phyloP scores from a whole-genome alignment of 2,888 invertebrate species.

The Cordylochernes scorpioides region DNA sequence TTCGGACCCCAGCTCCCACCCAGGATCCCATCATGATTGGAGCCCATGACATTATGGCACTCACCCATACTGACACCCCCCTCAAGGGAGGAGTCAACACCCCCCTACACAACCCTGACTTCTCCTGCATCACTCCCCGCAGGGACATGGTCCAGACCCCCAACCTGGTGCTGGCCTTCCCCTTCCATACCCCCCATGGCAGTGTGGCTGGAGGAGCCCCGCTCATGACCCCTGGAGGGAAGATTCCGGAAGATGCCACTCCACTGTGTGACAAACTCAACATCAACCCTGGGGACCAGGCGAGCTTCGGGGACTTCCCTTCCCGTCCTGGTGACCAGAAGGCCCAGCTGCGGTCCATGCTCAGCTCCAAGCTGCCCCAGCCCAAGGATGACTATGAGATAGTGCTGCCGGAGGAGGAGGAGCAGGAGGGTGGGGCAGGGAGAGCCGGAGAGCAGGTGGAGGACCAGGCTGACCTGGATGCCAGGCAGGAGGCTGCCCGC shows the following conservation, averaged over 20 bases:
- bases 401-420: constrained; percentile 52
- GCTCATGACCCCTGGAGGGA: constrained; percentile 3
- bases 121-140: constrained; percentile 39
- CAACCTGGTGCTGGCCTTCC: constrained; percentile 66
- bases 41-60: constrained; percentile 92
- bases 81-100: constrained; percentile 85
- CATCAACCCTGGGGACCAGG: constrained; percentile 64
- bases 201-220: too few relatives aligned
- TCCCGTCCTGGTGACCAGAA: constrained; percentile 16
- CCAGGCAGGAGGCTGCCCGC: constrained; percentile 36
- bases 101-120: constrained; percentile 64
- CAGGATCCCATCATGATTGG: too few relatives aligned
- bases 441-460: constrained; percentile 28
- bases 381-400: constrained; percentile 97
- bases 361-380: constrained; percentile 53
- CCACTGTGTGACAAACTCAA: constrained; percentile 71
- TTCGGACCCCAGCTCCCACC: too few relatives aligned
- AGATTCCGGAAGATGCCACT: constrained; percentile 30
- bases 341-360: constrained; percentile 42
- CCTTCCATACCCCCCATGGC: constrained; percentile 36
- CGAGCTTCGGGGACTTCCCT: constrained; percentile 23
- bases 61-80: constrained; percentile 90
- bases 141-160: constrained; percentile 39
- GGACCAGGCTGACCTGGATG: constrained; percentile 65
- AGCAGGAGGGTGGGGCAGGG: constrained; percentile 21